Evolutionary conservation across 2,797 vertebrate genomes (phyloP).

Genomic region (Apogon talboti): DNA sequence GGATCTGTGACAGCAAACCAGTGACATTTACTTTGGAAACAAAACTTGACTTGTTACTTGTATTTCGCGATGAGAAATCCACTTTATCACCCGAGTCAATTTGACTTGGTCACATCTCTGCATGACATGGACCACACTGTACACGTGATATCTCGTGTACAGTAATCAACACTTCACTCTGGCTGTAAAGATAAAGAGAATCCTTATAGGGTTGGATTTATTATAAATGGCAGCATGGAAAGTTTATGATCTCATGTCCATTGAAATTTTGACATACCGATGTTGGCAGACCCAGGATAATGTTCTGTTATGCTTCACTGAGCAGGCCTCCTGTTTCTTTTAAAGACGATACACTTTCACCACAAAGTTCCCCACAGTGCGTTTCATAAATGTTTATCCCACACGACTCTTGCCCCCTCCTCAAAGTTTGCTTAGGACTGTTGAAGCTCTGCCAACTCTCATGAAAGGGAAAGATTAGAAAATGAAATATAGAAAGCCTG

Average conservation of each 20-base stretch:
- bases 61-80: conserved; percentile 13
- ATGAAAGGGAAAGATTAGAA: conserved; percentile 63
- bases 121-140: conserved; percentile 5
- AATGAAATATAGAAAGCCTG: conserved; percentile 66
- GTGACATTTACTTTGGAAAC: conserved; percentile 33
- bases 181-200: conserved; percentile 25
- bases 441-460: conserved; percentile 54
- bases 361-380: conserved; percentile 62
- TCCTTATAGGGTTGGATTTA: conserved; percentile 18
- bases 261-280: conserved; percentile 55
- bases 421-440: conserved; percentile 60
- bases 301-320: conserved; percentile 68
- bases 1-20: conserved; percentile 7
- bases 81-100: conserved; percentile 9
- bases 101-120: conserved; percentile 26
- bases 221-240: conserved; percentile 36
- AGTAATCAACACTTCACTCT: conserved; percentile 30
- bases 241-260: conserved; percentile 47
- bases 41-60: conserved; percentile 10
- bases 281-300: conserved; percentile 63
- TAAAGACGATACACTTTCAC: conserved; percentile 73
- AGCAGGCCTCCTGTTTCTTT: conserved; percentile 61
- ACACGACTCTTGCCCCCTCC: conserved; percentile 55
- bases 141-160: conserved; percentile 21
- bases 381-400: conserved; percentile 76